Conservation (phyloP, 2,797 vertebrate species). For the Chiroxiphia lanceolata region DNA sequence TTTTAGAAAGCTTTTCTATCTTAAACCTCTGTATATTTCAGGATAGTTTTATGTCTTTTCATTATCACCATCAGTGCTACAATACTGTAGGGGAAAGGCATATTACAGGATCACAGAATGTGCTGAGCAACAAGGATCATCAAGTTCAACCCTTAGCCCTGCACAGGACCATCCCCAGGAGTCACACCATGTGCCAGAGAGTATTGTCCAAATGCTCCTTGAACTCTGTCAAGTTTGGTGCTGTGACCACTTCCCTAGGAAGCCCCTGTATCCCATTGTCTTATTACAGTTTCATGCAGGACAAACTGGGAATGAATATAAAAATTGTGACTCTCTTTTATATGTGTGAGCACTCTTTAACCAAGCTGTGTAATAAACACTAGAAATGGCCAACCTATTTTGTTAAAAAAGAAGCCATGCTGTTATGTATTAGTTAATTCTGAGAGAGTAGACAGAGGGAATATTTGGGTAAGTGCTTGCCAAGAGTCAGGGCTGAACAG, state of each 20-base stretch:
- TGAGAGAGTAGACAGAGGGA: background rate
- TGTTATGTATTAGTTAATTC: background rate
- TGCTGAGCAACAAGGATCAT: background rate
- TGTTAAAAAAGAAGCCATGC: background rate
- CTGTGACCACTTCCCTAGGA: background rate
- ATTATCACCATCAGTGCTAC: background rate
- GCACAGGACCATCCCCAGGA: background rate
- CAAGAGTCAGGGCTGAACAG: constrained; percentile 23
- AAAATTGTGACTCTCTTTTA: background rate
- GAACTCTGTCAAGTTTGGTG: background rate
- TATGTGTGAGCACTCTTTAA: background rate
- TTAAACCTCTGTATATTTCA: background rate
- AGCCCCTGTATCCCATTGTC: background rate
- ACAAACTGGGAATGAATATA: background rate
- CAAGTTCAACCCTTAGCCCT: background rate
- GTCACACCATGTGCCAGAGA: background rate
- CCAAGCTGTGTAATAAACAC: background rate
- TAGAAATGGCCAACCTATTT: background rate
- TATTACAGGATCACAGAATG: background rate
- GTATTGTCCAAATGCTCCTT: background rate
- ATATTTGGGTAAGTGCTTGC: constrained; percentile 29
- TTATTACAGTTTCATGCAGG: background rate
- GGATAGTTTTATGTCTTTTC: background rate
- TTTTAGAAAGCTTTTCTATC: background rate
- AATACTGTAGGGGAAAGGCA: background rate